These are phyloP conservation scores for Drosophila silvestris DNA, from an alignment of 2,888 invertebrate species.

Conservation along the genomic window DNA sequence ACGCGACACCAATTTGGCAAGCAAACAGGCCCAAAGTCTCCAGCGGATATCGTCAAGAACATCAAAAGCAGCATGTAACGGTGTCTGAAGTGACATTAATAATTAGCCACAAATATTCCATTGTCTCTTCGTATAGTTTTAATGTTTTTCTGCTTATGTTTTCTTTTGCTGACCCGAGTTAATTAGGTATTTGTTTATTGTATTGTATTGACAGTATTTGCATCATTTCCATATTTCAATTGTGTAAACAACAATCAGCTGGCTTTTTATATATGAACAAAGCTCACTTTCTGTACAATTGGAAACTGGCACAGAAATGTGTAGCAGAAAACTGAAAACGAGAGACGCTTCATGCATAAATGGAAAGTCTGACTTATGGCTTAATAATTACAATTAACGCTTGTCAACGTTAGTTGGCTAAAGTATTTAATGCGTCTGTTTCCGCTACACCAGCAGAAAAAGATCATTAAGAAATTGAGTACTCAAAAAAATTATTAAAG, in stretches of 20 bases:
- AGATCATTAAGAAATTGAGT: background rate
- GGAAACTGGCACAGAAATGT: slow-evolving; percentile 25
- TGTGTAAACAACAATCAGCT: slow-evolving; percentile 40
- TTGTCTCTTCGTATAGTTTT: slow-evolving; percentile 14
- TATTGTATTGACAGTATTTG: slow-evolving; percentile 15
- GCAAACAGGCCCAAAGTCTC: slow-evolving; percentile 1
- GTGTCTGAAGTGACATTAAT: slow-evolving; percentile 13
- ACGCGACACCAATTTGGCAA: slow-evolving; percentile 39
- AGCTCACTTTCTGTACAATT: slow-evolving; percentile 43
- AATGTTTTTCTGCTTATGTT: slow-evolving; percentile 1
- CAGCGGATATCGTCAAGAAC: slow-evolving; percentile 57
- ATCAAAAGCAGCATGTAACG: slow-evolving; percentile 12
- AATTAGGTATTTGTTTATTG: slow-evolving; percentile 34
- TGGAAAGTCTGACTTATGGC: slow-evolving; percentile 59
- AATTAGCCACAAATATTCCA: slow-evolving; percentile 24
- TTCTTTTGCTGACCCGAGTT: slow-evolving; percentile 11
- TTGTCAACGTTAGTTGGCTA: slow-evolving; percentile 41
- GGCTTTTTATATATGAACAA: slow-evolving; percentile 15
- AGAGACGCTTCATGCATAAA: slow-evolving; percentile 45
- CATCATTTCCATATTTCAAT: slow-evolving; percentile 29
- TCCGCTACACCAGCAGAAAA: slow-evolving; percentile 33
- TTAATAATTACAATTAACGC: slow-evolving; percentile 51
- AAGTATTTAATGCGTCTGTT: slow-evolving; percentile 23
- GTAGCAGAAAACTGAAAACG: slow-evolving; percentile 9
- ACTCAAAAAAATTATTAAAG: background rate